Evolutionary conservation across 2,797 vertebrate genomes (phyloP).

Genomic region (Tangara arthus): DNA sequence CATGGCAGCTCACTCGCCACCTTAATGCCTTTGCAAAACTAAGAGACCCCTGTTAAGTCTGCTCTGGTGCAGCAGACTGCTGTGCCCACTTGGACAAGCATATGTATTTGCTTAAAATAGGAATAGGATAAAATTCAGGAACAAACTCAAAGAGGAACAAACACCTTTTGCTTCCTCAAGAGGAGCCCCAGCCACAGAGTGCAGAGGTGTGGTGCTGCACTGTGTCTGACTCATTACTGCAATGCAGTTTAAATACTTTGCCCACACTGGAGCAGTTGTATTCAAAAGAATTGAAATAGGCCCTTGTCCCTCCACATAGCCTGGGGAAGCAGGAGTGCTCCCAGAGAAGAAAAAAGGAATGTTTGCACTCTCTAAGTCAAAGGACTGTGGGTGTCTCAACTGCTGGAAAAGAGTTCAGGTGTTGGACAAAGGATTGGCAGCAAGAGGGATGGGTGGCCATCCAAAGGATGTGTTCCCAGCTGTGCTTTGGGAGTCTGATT

Average conservation of each 20-base stretch:
- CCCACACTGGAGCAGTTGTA: not conserved
- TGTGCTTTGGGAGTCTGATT: not conserved
- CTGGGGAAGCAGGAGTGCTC: not conserved
- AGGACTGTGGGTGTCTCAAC: fast-evolving
- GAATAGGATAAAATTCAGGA: conserved; percentile 45
- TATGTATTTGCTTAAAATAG: conserved; percentile 44
- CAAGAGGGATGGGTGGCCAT: not conserved
- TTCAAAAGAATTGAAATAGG: not conserved
- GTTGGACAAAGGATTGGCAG: not conserved
- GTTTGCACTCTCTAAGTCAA: not conserved
- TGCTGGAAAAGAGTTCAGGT: not conserved
- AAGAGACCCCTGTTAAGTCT: conserved; percentile 31
- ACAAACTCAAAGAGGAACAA: conserved; percentile 39
- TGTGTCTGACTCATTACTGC: not conserved
- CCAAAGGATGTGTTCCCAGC: not conserved
- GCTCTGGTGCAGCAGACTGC: not conserved
- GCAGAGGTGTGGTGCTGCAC: not conserved
- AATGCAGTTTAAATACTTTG: not conserved
- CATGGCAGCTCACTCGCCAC: conserved; percentile 5
- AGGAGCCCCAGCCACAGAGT: not conserved
- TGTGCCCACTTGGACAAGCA: not conserved
- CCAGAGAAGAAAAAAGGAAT: not conserved
- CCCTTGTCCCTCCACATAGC: not conserved
- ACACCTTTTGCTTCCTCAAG: not conserved
- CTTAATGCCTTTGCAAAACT: not conserved